A percentile compares a stretch with the other conserved stretches of the same genome.
phyloP scores from a whole-genome alignment of 2,888 invertebrate genomes.

The Rotaria socialis region DNA sequence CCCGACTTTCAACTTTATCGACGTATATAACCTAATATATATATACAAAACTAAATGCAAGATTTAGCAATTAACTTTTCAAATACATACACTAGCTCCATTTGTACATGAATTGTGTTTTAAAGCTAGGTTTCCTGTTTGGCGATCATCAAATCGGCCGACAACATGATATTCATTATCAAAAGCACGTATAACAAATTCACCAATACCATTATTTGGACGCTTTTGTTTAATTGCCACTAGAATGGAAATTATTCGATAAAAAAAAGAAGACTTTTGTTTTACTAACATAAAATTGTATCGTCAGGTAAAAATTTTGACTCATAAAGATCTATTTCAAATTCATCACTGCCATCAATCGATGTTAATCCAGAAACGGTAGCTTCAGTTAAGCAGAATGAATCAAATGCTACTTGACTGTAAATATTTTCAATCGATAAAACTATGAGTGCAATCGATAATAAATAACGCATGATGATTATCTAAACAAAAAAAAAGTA shows the following conservation, averaged over 20 bases:
- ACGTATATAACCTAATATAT: background rate
- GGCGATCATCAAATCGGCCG: slow-evolving; percentile 16
- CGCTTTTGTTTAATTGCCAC: slow-evolving; percentile 4
- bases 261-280: background rate
- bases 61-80: background rate
- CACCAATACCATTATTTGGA: background rate
- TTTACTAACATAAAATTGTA: background rate
- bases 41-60: background rate
- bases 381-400: background rate
- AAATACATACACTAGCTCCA: background rate
- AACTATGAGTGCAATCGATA: background rate
- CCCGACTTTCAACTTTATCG: background rate
- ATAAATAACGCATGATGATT: background rate
- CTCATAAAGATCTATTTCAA: background rate
- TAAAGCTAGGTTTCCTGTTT: background rate
- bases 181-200: slow-evolving; percentile 16
- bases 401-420: background rate
- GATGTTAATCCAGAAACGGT: background rate
- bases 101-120: background rate
- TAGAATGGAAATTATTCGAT: background rate
- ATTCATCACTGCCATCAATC: background rate
- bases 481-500: background rate
- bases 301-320: background rate
- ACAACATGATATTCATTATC: background rate
- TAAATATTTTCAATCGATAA: background rate